phyloP scores from a whole-genome alignment of 2,113 vertebrate genomes.

The Ochotona princeps region DNA sequence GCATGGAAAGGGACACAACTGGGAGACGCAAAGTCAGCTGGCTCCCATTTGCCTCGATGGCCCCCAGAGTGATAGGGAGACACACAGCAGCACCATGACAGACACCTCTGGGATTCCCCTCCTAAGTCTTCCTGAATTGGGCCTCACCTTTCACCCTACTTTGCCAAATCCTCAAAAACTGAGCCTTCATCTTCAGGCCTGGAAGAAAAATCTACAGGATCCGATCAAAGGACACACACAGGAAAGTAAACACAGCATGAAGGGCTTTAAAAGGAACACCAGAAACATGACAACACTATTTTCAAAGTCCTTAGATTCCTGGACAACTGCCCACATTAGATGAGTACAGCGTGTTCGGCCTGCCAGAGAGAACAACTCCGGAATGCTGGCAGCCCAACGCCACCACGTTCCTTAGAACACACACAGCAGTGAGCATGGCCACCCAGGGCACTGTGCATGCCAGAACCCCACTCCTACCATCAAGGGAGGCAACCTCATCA shows the following conservation, averaged over 20 bases:
- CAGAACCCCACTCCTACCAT: background rate
- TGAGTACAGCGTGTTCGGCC: conserved; percentile 60
- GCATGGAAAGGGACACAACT: background rate
- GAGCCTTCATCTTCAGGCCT: background rate
- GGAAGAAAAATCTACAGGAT: background rate
- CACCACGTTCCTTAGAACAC: rapidly evolving
- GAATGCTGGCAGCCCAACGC: conserved; percentile 26
- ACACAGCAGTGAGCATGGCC: background rate
- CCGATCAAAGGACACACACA: background rate
- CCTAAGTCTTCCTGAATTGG: background rate
- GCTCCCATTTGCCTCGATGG: rapidly evolving
- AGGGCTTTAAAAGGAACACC: conserved; percentile 40
- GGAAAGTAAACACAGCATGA: background rate
- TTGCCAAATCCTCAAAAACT: background rate
- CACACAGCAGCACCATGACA: rapidly evolving
- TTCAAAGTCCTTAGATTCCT: conserved; percentile 69
- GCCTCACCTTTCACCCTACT: background rate
- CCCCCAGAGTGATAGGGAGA: background rate
- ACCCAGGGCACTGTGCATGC: background rate
- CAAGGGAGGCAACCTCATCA: background rate
- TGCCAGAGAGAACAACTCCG: conserved; percentile 37
- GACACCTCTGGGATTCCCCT: background rate
- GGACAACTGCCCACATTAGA: conserved; percentile 69
- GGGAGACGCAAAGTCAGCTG: too few species aligned
- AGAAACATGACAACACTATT: conserved; percentile 55